Conservation (phyloP, 92 coral and sea anemone species). For the Meandrina meandrites region DNA sequence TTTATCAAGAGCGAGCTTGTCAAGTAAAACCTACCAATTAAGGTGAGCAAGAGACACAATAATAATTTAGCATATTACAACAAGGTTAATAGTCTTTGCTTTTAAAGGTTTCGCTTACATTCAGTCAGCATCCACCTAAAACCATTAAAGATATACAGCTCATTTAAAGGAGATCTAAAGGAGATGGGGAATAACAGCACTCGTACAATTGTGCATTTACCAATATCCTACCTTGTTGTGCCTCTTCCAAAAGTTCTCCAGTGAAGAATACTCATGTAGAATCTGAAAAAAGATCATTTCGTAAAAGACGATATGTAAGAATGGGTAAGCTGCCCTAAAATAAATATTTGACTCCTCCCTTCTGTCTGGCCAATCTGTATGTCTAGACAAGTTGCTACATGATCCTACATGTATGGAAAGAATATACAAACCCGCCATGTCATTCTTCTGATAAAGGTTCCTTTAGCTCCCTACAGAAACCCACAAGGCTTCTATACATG, state of each 20-base stretch:
- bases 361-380: no score
- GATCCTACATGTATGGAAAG: no score
- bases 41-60: not conserved
- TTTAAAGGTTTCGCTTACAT: not conserved
- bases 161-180: no score
- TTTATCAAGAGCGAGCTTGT: conserved; percentile 92
- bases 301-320: not conserved
- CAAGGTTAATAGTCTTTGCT: not conserved
- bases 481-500: no score
- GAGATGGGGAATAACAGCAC: no score
- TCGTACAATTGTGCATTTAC: no score
- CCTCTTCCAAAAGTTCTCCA: conserved; percentile 98
- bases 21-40: conserved; percentile 83
- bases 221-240: conserved; percentile 82
- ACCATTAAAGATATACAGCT: not conserved
- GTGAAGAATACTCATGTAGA: conserved; percentile 88
- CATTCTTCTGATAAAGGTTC: no score
- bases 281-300: conserved; percentile 57
- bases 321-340: not conserved
- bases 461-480: no score
- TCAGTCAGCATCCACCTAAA: not conserved
- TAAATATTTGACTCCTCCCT: no score
- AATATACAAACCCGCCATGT: no score
- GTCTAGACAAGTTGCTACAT: no score
- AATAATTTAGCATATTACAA: not conserved